A percentile compares a stretch with the other conserved stretches of the same genome.
phyloP scores from a whole-genome alignment of 2,888 invertebrate species.

The Lasioglossum oenotherae region DNA sequence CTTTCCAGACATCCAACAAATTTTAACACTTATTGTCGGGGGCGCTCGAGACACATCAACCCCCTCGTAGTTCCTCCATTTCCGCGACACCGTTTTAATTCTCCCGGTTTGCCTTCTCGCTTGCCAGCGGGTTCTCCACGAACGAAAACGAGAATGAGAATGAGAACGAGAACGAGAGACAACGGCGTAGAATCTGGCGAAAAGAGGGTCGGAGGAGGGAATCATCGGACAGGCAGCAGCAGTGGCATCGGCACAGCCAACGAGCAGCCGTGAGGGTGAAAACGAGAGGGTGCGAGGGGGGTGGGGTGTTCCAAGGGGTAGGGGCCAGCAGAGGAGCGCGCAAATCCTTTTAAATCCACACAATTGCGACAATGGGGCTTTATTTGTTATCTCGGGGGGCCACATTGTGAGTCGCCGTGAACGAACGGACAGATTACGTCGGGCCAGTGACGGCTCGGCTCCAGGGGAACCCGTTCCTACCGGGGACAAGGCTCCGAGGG shows the following conservation, averaged over 20 bases:
- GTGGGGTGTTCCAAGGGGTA: conserved; percentile 38
- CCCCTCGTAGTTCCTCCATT: background rate
- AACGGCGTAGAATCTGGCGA: conserved; percentile 25
- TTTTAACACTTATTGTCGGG: background rate
- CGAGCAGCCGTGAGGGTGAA: conserved; percentile 49
- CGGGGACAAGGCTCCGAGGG: conserved; percentile 70
- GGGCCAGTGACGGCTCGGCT: conserved; percentile 82
- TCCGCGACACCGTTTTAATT: conserved; percentile 25
- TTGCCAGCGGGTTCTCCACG: conserved; percentile 5
- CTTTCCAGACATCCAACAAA: too few relatives aligned
- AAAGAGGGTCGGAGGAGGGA: conserved; percentile 52
- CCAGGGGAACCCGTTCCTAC: conserved; percentile 77
- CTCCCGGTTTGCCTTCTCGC: conserved; percentile 3
- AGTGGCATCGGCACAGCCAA: conserved; percentile 51
- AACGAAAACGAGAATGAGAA: conserved; percentile 13
- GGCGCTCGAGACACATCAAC: background rate
- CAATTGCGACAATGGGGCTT: conserved; percentile 85
- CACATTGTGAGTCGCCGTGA: conserved; percentile 84
- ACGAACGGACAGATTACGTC: conserved; percentile 84
- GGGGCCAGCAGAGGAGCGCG: conserved; percentile 72
- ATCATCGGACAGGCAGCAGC: conserved; percentile 58
- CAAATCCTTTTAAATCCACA: conserved; percentile 85
- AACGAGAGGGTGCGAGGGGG: background rate
- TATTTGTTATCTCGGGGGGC: conserved; percentile 85
- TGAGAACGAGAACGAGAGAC: conserved; percentile 19